These are phyloP conservation scores for Actias luna DNA, from an alignment of 2,888 invertebrate species.

Conservation along the genomic window DNA sequence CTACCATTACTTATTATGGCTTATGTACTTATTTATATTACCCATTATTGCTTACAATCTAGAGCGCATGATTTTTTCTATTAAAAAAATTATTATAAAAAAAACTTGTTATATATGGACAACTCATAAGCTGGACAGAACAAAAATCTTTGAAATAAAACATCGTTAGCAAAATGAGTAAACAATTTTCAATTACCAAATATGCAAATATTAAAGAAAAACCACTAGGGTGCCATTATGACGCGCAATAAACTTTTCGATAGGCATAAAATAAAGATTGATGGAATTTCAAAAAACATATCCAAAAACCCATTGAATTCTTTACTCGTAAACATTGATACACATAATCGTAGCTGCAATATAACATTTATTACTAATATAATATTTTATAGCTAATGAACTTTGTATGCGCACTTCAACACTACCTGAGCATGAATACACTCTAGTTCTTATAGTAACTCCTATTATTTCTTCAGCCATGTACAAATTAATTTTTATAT, in stretches of 20 bases:
- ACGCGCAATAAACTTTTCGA: neutral
- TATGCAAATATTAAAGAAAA: no score
- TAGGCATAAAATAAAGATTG: neutral
- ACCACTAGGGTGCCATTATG: no score
- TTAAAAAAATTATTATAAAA: no score
- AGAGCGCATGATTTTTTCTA: no score
- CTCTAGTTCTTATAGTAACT: neutral
- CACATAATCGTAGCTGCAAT: conserved; percentile 18
- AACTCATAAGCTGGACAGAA: no score
- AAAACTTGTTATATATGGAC: no score
- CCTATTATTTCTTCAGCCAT: conserved; percentile 25
- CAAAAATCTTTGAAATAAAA: no score
- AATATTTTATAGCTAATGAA: conserved; percentile 6
- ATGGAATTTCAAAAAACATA: neutral
- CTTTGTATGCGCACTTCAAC: neutral
- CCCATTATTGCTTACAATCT: no score
- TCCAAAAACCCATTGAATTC: neutral
- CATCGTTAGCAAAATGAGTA: no score
- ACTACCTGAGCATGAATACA: conserved; percentile 3
- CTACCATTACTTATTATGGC: no score
- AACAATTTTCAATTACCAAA: no score
- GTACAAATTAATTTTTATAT: conserved; percentile 29
- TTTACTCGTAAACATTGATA: conserved; percentile 2
- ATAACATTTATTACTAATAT: conserved; percentile 17
- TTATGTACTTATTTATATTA: no score